Evolutionary conservation across 2,113 vertebrate genomes (phyloP).

Genomic region (Cnemophilus loriae): DNA sequence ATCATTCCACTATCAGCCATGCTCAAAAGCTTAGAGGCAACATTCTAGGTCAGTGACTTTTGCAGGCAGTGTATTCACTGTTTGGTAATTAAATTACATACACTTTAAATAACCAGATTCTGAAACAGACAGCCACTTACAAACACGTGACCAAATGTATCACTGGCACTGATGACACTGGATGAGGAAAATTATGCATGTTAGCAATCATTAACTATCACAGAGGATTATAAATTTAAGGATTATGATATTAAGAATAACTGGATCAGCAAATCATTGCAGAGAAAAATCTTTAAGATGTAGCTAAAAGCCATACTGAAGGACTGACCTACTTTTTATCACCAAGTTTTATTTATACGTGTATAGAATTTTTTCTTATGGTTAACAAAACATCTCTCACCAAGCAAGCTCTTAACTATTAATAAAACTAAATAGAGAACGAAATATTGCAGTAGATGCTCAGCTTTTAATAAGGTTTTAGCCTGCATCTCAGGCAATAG

Average conservation of each 20-base stretch:
- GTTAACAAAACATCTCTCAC: neutral
- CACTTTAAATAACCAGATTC: constrained; percentile 61
- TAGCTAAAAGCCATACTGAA: neutral
- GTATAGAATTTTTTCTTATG: neutral
- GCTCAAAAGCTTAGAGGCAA: constrained; percentile 61
- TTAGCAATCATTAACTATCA: constrained; percentile 30
- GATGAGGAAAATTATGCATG: neutral
- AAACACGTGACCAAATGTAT: neutral
- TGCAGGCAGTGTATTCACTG: constrained; percentile 31
- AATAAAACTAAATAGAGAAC: neutral
- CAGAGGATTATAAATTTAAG: constrained; percentile 37
- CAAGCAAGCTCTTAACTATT: neutral
- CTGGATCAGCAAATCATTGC: constrained; percentile 47
- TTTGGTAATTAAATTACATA: constrained; percentile 64
- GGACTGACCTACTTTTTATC: constrained; percentile 39
- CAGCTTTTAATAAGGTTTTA: neutral
- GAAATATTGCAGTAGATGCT: neutral
- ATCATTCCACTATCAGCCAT: constrained; percentile 54
- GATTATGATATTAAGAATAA: constrained; percentile 47
- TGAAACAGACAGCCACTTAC: constrained; percentile 23
- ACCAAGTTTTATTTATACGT: neutral
- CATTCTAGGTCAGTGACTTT: constrained; percentile 68
- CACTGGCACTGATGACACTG: neutral
- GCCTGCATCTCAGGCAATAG: neutral
- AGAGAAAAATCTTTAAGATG: constrained; percentile 28